Conservation (phyloP, 2,888 invertebrate species). For the Aleiodes alternator region DNA sequence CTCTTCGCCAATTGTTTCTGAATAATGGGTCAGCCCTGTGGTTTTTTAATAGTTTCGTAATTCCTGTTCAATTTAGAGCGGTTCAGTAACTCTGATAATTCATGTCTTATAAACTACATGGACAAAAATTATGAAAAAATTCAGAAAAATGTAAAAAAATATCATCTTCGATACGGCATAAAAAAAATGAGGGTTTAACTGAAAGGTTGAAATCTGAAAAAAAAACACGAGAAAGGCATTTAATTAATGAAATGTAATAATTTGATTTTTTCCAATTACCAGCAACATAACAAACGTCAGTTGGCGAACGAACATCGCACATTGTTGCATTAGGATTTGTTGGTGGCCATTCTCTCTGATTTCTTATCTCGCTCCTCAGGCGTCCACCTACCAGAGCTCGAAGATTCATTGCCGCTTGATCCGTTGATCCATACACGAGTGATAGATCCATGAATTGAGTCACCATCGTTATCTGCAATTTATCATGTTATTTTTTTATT, state of each 20-base stretch:
- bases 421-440: constrained; percentile 86
- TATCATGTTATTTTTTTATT: constrained; percentile 12
- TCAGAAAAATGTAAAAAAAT: too few species aligned
- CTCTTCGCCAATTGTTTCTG: too few species aligned
- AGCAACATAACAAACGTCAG: constrained; percentile 86
- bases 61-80: too few species aligned
- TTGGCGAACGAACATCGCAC: constrained; percentile 80
- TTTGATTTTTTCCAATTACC: constrained; percentile 76
- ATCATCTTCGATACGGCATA: too few species aligned
- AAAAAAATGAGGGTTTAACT: too few species aligned
- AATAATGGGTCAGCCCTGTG: too few species aligned
- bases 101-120: too few species aligned
- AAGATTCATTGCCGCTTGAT: constrained; percentile 80
- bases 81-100: too few species aligned
- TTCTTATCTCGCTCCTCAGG: constrained; percentile 79
- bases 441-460: constrained; percentile 88
- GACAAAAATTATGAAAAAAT: too few species aligned
- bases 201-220: not conserved
- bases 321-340: constrained; percentile 80
- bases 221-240: constrained; percentile 76
- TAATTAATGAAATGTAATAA: constrained; percentile 34
- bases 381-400: constrained; percentile 84
- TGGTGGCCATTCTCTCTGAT: constrained; percentile 82
- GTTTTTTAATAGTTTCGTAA: too few species aligned
- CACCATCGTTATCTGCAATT: constrained; percentile 79